phyloP scores from a whole-genome alignment of 2,113 vertebrate genomes.

The Bufo gargarizans region DNA sequence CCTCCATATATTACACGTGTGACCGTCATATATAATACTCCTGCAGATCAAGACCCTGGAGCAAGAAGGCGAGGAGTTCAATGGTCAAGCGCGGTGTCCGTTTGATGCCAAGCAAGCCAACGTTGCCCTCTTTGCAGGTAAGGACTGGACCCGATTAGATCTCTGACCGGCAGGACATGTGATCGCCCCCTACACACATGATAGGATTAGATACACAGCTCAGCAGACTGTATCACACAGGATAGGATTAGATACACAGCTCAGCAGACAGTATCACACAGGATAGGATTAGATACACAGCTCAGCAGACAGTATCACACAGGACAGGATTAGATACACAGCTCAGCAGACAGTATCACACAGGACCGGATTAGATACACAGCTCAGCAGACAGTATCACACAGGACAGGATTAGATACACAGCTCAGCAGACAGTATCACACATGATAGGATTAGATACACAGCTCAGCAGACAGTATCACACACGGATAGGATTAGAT shows the following conservation, averaged over 20 bases:
- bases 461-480: too few relatives aligned
- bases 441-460: too few relatives aligned
- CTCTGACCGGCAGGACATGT: not conserved
- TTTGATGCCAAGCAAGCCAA: slow-evolving; percentile 90
- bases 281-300: not conserved
- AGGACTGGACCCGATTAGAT: not conserved
- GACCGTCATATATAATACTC: not conserved
- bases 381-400: too few relatives aligned
- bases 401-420: too few relatives aligned
- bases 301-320: not conserved
- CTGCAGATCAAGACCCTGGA: slow-evolving; percentile 79
- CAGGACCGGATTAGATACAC: too few relatives aligned
- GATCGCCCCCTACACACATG: not conserved
- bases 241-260: too few relatives aligned
- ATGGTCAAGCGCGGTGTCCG: slow-evolving; percentile 89
- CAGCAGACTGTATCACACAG: not conserved
- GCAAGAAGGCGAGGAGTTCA: slow-evolving; percentile 87
- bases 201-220: not conserved
- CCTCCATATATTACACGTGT: not conserved
- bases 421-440: too few relatives aligned
- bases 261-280: too few relatives aligned
- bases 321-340: not conserved
- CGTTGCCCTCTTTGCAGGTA: slow-evolving; percentile 89
- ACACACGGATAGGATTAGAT: too few relatives aligned
- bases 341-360: too few relatives aligned